phyloP scores from a whole-genome alignment of 2,113 vertebrate species.

The Tyto alba region DNA sequence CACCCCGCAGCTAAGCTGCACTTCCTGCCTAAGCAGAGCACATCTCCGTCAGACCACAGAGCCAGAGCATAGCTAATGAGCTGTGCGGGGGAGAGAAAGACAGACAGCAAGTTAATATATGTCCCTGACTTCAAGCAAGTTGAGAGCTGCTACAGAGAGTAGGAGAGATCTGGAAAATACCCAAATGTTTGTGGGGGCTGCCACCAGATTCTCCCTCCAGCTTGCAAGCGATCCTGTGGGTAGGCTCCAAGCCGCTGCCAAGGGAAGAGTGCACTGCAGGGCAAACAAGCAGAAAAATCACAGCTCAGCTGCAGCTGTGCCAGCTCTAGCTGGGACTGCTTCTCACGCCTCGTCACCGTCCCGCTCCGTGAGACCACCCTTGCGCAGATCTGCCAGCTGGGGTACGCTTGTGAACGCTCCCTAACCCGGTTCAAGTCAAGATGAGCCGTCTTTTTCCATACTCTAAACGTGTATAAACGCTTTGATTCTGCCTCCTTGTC shows the following conservation, averaged over 20 bases:
- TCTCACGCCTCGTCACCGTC: neutral
- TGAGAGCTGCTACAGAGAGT: neutral
- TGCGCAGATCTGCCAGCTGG: neutral
- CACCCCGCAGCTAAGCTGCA: neutral
- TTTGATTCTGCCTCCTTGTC: neutral
- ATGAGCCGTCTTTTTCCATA: neutral
- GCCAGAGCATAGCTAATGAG: neutral
- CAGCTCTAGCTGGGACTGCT: neutral
- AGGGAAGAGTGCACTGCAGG: neutral
- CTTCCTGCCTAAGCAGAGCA: neutral
- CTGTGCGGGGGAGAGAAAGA: neutral
- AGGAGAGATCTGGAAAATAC: constrained; percentile 14
- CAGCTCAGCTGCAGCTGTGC: neutral
- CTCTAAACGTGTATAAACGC: neutral
- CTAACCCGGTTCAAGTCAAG: neutral
- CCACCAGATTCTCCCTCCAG: neutral
- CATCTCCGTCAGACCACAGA: neutral
- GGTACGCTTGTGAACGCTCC: neutral
- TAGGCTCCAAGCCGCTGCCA: neutral
- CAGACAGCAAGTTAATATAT: neutral
- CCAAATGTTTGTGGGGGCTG: constrained; percentile 14
- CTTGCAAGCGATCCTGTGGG: neutral
- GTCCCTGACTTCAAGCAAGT: neutral
- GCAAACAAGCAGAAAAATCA: neutral
- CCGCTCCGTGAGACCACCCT: neutral